phyloP scores from a whole-genome alignment of 1,140 invertebrate genomes.

The Zelostemma sp. region DNA sequence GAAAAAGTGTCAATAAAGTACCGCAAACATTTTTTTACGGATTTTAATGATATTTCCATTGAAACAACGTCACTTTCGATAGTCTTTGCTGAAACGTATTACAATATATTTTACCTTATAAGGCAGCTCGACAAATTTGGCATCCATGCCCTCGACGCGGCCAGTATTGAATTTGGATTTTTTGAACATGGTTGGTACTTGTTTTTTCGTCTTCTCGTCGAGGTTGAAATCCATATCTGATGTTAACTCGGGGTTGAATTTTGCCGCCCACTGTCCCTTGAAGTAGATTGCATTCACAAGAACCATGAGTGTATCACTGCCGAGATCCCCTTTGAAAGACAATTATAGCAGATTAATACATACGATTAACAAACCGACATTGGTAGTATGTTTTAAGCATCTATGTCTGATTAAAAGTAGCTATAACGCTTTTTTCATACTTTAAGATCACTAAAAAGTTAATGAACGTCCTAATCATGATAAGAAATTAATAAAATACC shows the following conservation, averaged over 20 bases:
- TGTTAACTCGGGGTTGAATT: conserved; percentile 74
- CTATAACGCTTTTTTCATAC: too few relatives aligned
- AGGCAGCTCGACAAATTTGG: conserved; percentile 72
- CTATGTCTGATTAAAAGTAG: background rate
- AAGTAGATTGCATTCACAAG: conserved; percentile 80
- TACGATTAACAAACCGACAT: too few relatives aligned
- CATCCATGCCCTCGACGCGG: conserved; percentile 66
- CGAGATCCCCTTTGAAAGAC: conserved; percentile 56
- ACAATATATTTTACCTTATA: conserved; percentile 71
- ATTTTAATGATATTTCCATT: too few relatives aligned
- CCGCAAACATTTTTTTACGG: too few relatives aligned
- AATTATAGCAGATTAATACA: conserved; percentile 9
- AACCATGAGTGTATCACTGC: conserved; percentile 67
- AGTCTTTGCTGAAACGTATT: too few relatives aligned
- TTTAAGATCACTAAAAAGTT: background rate
- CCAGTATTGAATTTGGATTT: conserved; percentile 69
- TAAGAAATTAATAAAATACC: conserved; percentile 23
- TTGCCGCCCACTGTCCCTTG: conserved; percentile 77
- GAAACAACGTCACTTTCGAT: too few relatives aligned
- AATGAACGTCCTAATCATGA: background rate
- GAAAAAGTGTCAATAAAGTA: too few relatives aligned
- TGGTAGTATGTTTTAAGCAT: too few relatives aligned
- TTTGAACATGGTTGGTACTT: conserved; percentile 74
- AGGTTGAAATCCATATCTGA: conserved; percentile 71
- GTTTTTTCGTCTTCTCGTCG: conserved; percentile 58